Conservation (phyloP, 2,797 vertebrate genomes). For the Chelonia mydas region DNA sequence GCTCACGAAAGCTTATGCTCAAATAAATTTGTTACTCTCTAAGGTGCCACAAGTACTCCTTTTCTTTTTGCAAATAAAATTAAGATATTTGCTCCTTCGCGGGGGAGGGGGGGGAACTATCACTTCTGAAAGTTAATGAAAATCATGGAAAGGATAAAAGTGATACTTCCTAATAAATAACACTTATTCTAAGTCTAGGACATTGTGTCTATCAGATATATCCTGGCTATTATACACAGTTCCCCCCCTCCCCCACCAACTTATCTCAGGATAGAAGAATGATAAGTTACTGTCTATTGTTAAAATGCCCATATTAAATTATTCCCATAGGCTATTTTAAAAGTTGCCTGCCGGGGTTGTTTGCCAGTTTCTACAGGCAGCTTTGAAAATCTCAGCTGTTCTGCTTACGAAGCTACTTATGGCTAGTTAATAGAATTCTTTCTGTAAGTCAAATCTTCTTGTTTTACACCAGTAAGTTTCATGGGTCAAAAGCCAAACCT, state of each 20-base stretch:
- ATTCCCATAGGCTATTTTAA: neutral
- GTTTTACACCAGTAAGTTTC: neutral
- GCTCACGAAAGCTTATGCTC: too few relatives aligned
- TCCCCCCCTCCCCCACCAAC: neutral
- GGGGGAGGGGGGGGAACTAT: fast-evolving
- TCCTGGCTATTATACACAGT: neutral
- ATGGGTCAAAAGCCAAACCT: neutral
- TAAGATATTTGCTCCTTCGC: neutral
- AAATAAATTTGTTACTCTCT: too few relatives aligned
- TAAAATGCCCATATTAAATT: neutral
- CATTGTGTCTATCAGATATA: neutral
- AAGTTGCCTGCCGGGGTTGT: neutral
- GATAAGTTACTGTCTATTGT: neutral
- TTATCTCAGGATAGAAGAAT: neutral
- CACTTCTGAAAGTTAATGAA: neutral
- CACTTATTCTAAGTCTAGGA: neutral
- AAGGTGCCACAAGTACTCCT: too few relatives aligned
- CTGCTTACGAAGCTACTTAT: neutral
- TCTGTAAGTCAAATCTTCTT: neutral
- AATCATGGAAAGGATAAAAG: neutral
- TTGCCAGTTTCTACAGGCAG: neutral
- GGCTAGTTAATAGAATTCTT: neutral
- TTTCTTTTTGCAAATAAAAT: neutral
- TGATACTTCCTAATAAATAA: neutral
- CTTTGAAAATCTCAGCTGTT: neutral